These are phyloP conservation scores for Achlya flavicornis DNA, from an alignment of 2,888 invertebrate genomes.

Conservation along the genomic window DNA sequence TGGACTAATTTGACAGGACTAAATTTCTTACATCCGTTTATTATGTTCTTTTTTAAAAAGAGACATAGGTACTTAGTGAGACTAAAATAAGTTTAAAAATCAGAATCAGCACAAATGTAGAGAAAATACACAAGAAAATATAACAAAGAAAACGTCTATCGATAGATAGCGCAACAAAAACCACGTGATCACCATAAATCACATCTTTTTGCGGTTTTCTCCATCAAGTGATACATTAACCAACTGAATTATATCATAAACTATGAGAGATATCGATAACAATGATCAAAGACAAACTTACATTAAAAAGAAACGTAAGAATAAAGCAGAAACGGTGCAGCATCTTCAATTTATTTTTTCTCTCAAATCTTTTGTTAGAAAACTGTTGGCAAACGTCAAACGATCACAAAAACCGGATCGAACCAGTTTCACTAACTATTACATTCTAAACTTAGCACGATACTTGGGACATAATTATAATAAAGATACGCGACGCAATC, in stretches of 20 bases:
- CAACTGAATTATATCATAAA: too few relatives aligned
- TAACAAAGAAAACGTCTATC: background rate
- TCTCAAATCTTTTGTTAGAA: constrained; percentile 9
- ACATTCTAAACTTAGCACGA: constrained; percentile 11
- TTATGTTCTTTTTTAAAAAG: too few relatives aligned
- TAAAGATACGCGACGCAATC: background rate
- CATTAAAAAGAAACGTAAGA: background rate
- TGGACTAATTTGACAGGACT: too few relatives aligned
- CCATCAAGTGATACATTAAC: too few relatives aligned
- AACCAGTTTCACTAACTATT: constrained; percentile 12
- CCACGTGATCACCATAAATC: background rate
- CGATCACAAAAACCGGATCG: constrained; percentile 13
- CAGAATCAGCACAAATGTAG: too few relatives aligned
- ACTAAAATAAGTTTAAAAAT: too few relatives aligned
- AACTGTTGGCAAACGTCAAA: constrained; percentile 14
- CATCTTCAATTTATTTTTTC: constrained; percentile 1
- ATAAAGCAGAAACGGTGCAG: background rate
- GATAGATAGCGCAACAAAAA: background rate
- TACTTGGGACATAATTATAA: background rate
- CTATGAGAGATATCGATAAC: too few relatives aligned
- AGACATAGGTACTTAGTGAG: too few relatives aligned
- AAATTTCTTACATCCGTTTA: too few relatives aligned
- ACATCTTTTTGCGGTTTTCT: background rate
- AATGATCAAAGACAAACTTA: too few relatives aligned
- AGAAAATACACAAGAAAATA: too few relatives aligned